Evolutionary conservation across 1,140 invertebrate species (phyloP), one percentile per base, ranked within the genome.

Genomic region (Drosophila melanica): DNA sequence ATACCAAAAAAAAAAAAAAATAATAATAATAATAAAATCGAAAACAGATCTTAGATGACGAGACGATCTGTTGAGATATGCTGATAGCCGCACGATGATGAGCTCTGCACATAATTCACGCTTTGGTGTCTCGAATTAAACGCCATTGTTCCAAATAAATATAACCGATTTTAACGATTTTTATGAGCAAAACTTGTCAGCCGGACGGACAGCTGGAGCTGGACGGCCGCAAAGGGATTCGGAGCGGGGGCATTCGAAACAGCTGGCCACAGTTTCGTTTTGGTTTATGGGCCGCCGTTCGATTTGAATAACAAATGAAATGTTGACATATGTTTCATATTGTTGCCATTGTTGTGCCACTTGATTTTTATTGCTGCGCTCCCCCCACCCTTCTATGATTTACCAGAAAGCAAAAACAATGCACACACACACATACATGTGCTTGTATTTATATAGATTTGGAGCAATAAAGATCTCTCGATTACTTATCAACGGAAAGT

Each of bases 241-340:
- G 47, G 37, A 42, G 62, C 2, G n/a, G 27, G 7, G 44, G 11
- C 59, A 47, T 45, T 58, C 45, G 48, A 39, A 68, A 78, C 79
- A 82, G 71, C 75, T 82, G 72, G 58, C 35, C 57, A 78, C 47
- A 67, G 78, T 87, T 78, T 72, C 75, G 45, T 78, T 81, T 77
- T 79, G 58, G 65, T 77, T 86, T 86, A 77, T 86, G 81, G 76
- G 39, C 30, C 69, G 63, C 62, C 70, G 65, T 53, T 51, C 44
- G 58, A 87, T 87, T 87, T 82, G 76, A 82, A 87, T 87, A 82
- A 87, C 79, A 87, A 87, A 87, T 79, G 79, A 87, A 82, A 82
- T 82, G 82, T 82, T 82, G 82, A 87, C 79, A 85, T 85, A 81
- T 85, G 77, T 70, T 86, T 75, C 81, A 72, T 79, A 77, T 87